Evolutionary conservation across 2,888 invertebrate species (phyloP), one percentile per base, ranked within the genome.

Genomic region (Apamea epomidion): DNA sequence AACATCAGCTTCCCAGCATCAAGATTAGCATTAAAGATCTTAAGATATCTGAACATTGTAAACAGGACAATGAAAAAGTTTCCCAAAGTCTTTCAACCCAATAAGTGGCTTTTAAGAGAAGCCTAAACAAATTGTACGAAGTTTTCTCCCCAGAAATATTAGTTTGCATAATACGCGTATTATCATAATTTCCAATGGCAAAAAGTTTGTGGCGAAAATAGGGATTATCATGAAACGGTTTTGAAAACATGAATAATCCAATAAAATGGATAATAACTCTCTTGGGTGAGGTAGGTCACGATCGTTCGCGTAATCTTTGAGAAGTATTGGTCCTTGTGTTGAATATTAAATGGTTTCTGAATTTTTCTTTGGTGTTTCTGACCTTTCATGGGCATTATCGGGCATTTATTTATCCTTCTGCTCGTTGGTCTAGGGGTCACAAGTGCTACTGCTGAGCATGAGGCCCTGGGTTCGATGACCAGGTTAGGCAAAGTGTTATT

Each of bases 61-160:
- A 89, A 88, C 68, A 87, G 82, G 62, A 80, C 82, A 85, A 78
- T 85, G 72, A 77, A 32, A 82, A 89, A 89, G 70, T 89, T 89
- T 74, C n/a, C 25, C 21, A 65, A 81, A 89, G 76, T 71, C 75
- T 77, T 86, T 70, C 73, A 77, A 64, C 74, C 82, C 76, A 82
- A 71, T 87, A 90, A 91, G 89, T 89, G 89, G 87, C 82, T 88
- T 87, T 87, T 83, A 87, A 85, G 83, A 85, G 82, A 88, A 89
- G 88, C 86, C 86, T 64, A 86, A 88, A 90, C 88, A 91, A 91
- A 90, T 89, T 88, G 82, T 77, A 80, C 82, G 78, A 91, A 92
- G 84, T 91, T 87, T 76, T 74, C 84, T 72, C 74, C 32, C 60
- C 75, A 84, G 42, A 83, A 87, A 87, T 89, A 90, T 88, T 89